phyloP scores from a whole-genome alignment of 2,113 vertebrate genomes.

The Labeo catla region DNA sequence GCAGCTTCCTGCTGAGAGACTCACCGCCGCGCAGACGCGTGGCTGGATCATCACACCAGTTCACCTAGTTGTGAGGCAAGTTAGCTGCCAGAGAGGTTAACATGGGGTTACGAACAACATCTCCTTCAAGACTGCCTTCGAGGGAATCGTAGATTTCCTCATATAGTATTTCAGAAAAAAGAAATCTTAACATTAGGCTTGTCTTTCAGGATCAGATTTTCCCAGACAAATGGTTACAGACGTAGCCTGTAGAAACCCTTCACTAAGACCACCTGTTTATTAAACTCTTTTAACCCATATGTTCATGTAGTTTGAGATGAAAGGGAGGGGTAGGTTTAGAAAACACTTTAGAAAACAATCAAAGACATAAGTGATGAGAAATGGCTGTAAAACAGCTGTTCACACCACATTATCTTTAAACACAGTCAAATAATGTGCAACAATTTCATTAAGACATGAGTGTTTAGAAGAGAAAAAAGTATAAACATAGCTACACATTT shows the following conservation, averaged over 20 bases:
- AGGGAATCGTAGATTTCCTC: neutral
- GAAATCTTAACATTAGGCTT: neutral
- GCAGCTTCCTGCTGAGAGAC: constrained; percentile 42
- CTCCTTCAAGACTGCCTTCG: neutral
- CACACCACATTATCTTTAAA: neutral
- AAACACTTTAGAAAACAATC: neutral
- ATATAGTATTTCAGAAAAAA: neutral
- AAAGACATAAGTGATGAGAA: neutral
- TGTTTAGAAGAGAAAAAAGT: too few relatives aligned
- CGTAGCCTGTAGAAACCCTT: neutral
- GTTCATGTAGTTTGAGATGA: neutral
- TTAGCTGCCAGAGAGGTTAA: neutral
- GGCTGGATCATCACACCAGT: constrained; percentile 7
- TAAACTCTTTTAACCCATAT: neutral
- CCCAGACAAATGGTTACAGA: neutral
- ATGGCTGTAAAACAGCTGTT: neutral
- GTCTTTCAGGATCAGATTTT: neutral
- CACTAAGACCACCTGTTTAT: neutral
- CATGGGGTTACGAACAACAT: neutral
- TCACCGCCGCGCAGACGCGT: constrained; percentile 9
- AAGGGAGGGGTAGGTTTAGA: neutral
- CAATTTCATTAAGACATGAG: neutral
- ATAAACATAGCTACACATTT: too few relatives aligned
- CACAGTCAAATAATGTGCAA: neutral
- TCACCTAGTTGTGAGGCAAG: neutral